Conservation (phyloP, 1,140 invertebrate species). For the Diorhabda sublineata region DNA sequence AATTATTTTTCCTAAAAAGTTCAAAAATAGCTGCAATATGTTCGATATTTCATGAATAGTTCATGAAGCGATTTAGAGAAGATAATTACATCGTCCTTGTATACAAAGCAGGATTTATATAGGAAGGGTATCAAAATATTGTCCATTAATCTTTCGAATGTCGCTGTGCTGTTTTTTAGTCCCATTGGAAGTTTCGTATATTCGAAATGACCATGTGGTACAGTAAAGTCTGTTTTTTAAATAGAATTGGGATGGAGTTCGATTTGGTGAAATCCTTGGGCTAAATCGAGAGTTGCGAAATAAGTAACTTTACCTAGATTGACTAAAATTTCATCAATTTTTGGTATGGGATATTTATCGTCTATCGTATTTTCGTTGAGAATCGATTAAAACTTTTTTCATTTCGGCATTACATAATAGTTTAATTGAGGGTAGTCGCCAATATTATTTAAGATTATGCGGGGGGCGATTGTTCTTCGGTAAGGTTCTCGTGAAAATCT, state of each 20-base stretch:
- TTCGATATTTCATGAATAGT: no score
- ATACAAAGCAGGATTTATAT: slow-evolving; percentile 10
- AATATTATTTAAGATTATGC: no score
- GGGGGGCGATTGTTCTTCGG: no score
- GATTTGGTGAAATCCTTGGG: slow-evolving; percentile 8
- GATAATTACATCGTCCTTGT: slow-evolving; percentile 4
- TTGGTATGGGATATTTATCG: neutral
- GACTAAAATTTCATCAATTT: slow-evolving; percentile 3
- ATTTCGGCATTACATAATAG: no score
- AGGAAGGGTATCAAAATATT: no score
- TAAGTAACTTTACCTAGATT: slow-evolving; percentile 9
- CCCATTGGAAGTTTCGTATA: neutral
- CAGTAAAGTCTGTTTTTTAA: slow-evolving; percentile 10
- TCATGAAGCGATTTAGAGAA: slow-evolving; percentile 2
- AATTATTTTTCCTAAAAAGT: no score
- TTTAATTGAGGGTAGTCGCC: no score
- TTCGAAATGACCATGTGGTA: slow-evolving; percentile 8
- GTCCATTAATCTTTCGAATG: no score
- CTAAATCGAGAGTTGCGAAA: slow-evolving; percentile 4
- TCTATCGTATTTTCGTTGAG: slow-evolving; percentile 9
- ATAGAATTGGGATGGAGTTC: neutral
- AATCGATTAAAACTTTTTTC: no score
- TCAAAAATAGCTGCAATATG: no score
- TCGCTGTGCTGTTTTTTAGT: no score
- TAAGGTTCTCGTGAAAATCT: no score